Evolutionary conservation across 2,113 vertebrate genomes (phyloP).

Genomic region (Bubo scandiacus): DNA sequence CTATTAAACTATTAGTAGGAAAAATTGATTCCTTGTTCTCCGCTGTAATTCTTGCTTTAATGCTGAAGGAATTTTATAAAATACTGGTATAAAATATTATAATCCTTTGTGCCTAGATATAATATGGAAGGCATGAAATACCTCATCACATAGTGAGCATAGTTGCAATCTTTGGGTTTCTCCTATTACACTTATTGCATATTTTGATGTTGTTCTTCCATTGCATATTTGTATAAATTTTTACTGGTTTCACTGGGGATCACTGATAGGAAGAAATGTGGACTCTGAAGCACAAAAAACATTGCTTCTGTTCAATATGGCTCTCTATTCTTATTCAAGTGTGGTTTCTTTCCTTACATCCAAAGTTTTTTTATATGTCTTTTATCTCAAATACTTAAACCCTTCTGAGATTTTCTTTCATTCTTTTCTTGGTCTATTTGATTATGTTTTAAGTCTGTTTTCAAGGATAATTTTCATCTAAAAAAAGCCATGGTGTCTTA

Average conservation of each 20-base stretch:
- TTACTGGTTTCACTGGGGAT: neutral
- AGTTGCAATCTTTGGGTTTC: neutral
- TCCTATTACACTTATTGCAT: neutral
- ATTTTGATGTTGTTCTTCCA: neutral
- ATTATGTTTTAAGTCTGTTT: slow-evolving; percentile 53
- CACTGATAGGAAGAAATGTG: neutral
- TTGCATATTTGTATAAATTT: neutral
- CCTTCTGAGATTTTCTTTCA: slow-evolving; percentile 35
- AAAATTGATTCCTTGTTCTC: neutral
- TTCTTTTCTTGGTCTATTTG: slow-evolving; percentile 38
- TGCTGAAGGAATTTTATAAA: neutral
- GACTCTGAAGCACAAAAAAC: neutral
- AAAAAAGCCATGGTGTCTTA: neutral
- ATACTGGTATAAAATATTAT: neutral
- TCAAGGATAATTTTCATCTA: slow-evolving; percentile 34
- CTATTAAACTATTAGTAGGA: neutral
- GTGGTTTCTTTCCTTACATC: neutral
- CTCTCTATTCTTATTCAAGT: neutral
- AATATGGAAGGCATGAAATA: neutral
- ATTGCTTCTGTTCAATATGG: neutral
- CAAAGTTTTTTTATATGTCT: slow-evolving; percentile 6
- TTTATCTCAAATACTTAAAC: slow-evolving; percentile 44
- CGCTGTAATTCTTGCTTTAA: neutral
- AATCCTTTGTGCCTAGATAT: neutral
- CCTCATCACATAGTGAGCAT: neutral